Percentiles rank a stretch among this genome's conserved stretches.
Conservation (phyloP, 1,140 invertebrate genomes). For the Rhagoletis zephyria region DNA sequence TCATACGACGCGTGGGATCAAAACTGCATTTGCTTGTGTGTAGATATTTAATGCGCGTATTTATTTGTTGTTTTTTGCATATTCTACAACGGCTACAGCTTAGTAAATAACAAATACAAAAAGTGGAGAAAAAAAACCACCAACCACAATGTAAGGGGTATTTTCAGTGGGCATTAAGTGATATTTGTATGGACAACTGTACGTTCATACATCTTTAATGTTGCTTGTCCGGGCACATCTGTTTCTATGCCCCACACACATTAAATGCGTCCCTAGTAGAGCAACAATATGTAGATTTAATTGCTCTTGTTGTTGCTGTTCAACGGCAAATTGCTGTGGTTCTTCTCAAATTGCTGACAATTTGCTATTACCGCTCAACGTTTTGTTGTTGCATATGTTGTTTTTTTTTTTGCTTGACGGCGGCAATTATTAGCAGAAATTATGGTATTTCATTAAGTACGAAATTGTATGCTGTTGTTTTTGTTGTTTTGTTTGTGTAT, state of each 20-base stretch:
- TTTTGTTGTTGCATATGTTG: background rate
- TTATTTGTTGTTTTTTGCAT: conserved; percentile 17
- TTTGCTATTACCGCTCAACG: background rate
- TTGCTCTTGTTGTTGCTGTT: background rate
- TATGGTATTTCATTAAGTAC: background rate
- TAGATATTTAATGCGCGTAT: background rate
- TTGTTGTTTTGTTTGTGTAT: background rate
- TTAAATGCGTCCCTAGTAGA: background rate
- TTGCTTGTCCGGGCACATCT: background rate
- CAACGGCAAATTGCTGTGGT: background rate
- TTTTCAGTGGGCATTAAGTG: too few species aligned
- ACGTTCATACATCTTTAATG: too few species aligned
- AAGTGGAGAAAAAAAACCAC: background rate
- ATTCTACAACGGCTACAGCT: background rate
- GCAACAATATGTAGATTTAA: background rate
- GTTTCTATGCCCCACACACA: background rate
- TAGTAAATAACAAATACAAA: background rate
- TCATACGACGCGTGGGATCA: conserved; percentile 36
- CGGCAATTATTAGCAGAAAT: background rate
- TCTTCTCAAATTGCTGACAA: background rate
- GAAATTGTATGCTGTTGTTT: background rate
- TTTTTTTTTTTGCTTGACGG: background rate
- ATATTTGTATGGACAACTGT: too few species aligned
- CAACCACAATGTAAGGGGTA: background rate
- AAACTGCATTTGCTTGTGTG: background rate